Percentiles rank a stretch among this genome's conserved stretches.
phyloP scores from a whole-genome alignment of 30 jellyfish, hydroid and myxozoan species.

The Rhopilema esculentum region DNA sequence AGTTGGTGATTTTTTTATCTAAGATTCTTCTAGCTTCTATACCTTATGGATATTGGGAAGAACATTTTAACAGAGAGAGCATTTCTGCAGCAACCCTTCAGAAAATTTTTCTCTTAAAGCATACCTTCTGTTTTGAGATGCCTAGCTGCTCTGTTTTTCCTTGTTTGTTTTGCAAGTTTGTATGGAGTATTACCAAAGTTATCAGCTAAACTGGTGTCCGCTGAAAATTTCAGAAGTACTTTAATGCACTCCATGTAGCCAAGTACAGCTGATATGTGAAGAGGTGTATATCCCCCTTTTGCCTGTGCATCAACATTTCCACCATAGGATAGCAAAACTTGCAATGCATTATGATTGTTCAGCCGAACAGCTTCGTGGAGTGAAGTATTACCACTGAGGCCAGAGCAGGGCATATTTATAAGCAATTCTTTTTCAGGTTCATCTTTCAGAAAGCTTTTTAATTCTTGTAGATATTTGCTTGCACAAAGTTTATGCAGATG shows the following conservation, averaged over 20 bases:
- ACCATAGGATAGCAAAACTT: neutral
- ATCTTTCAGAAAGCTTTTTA: neutral
- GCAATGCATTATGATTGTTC: neutral
- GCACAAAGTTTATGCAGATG: neutral
- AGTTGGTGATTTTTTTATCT: too few species aligned
- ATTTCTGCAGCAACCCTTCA: too few species aligned
- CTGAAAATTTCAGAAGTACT: neutral
- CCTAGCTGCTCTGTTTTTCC: neutral
- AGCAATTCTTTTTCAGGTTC: neutral
- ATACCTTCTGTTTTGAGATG: neutral
- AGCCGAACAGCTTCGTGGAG: neutral
- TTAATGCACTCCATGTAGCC: neutral
- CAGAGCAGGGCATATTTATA: neutral
- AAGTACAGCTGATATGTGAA: neutral
- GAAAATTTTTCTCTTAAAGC: too few species aligned
- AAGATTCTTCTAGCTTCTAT: too few species aligned
- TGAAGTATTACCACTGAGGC: neutral
- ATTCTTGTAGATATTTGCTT: neutral
- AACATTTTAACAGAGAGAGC: too few species aligned
- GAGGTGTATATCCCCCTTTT: neutral
- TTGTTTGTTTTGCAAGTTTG: neutral
- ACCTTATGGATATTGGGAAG: too few species aligned
- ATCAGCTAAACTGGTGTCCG: neutral
- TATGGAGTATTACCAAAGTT: neutral
- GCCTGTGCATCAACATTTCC: neutral